Conservation (phyloP, 2,797 vertebrate species). For the Podargus strigoides region DNA sequence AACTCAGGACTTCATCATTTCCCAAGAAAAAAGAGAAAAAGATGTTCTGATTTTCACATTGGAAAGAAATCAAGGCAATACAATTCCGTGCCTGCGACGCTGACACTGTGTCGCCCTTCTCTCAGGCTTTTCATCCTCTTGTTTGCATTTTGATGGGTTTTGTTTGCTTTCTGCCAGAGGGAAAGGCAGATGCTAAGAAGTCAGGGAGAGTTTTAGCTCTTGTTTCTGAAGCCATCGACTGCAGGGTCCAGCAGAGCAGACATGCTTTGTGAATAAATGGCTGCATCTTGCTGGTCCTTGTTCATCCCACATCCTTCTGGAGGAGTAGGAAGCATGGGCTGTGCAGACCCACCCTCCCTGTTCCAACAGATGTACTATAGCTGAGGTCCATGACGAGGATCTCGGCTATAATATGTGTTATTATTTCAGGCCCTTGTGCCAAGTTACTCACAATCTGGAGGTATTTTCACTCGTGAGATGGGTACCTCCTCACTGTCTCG, state of each 20-base stretch:
- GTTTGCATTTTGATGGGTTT: neutral
- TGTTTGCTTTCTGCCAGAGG: neutral
- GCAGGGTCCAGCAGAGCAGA: neutral
- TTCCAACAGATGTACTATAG: neutral
- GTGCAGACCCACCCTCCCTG: too few relatives aligned
- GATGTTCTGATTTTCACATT: neutral
- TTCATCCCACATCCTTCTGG: neutral
- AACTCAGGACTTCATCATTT: neutral
- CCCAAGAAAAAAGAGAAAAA: neutral
- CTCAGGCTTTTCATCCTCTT: neutral
- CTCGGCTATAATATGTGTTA: neutral
- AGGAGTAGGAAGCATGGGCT: rapidly evolving
- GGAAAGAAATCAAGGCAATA: neutral
- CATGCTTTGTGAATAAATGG: neutral
- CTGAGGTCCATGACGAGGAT: neutral
- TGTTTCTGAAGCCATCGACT: neutral
- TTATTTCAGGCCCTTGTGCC: neutral
- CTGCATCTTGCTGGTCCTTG: neutral
- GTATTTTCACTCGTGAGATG: neutral
- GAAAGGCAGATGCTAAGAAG: neutral
- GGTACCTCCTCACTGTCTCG: neutral
- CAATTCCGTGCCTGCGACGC: neutral
- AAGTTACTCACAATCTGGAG: neutral
- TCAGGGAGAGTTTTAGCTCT: neutral
- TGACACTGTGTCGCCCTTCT: rapidly evolving